Evolutionary conservation across 2,113 vertebrate genomes (phyloP), one percentile per base, ranked within the genome.

Genomic region (crab-eating macaque (Macaca fascicularis)): DNA sequence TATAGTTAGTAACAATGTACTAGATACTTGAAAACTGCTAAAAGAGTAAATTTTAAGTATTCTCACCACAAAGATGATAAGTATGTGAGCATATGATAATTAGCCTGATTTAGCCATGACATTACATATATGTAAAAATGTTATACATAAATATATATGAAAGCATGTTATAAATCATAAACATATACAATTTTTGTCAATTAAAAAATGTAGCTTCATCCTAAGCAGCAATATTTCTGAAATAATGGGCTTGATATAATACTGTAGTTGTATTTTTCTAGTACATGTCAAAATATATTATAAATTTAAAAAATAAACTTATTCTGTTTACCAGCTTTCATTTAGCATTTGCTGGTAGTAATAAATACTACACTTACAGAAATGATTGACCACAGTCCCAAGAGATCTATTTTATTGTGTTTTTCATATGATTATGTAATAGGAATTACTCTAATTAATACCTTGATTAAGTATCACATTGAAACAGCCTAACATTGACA

Each of bases 151-250:
- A 59, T 32, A 55, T 55, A 55, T 35, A 69, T 32, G 16, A 30
- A 84, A 69, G 43, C 11, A 69, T 85, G 38, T 45, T 85, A 1
- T 48, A 70, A 48, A 70, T 5, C 38, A 72, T 61, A 86, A 48
- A 27, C 27, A 72, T 79, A 85, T 43, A 38, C 4, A 67, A 48
- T 50, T 23, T 38, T 85, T 72, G 9, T 79, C 40, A 57, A 5
- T 30, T 95, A 35, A 78, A 86, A 64, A 8, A 32, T 55, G 20
- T 25, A 57, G 8, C 25, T 40, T 76, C 11, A 40, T 57, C 5
- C 16, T 90, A 74, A 94, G 45, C 40, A 86, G 72, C 84, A 30
- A 84, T 86, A 95, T 82, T 97, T 89, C 59, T 75, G 61, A 78
- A 85, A 93, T 88, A 67, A 91, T 85, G 27, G 61, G 22, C 61